Conservation (phyloP, 2,888 invertebrate genomes). For the Fragum sueziense region DNA sequence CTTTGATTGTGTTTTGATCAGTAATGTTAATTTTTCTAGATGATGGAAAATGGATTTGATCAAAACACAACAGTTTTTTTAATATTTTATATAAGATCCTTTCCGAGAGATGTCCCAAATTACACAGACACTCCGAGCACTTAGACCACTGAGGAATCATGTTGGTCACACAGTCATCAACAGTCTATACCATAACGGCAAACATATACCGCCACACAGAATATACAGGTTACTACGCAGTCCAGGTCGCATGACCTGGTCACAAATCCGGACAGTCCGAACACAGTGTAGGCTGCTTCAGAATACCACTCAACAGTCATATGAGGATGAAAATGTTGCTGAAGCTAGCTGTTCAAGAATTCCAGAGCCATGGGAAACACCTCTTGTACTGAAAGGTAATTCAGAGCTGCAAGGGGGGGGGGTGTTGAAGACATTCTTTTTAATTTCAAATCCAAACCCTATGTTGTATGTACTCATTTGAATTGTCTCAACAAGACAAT, state of each 20-base stretch:
- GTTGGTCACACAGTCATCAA: not conserved
- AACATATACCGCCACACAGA: conserved; percentile 8
- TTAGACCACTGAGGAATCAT: conserved; percentile 5
- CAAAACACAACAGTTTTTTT: too few species aligned
- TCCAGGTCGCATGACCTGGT: conserved; percentile 16
- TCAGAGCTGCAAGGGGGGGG: too few species aligned
- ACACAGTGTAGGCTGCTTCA: conserved; percentile 13
- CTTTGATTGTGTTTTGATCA: too few species aligned
- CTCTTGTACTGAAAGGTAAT: conserved; percentile 7
- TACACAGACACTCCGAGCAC: not conserved
- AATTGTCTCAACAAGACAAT: too few species aligned
- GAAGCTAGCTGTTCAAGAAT: not conserved
- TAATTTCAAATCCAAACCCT: too few species aligned
- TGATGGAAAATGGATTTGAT: too few species aligned
- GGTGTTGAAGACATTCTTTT: too few species aligned
- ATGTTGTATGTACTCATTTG: too few species aligned
- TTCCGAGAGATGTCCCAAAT: conserved; percentile 6
- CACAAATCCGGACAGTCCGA: not conserved
- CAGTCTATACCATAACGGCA: conserved; percentile 11
- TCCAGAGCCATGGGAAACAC: conserved; percentile 2
- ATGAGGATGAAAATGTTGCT: not conserved
- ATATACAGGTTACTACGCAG: conserved; percentile 1
- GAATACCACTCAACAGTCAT: not conserved
- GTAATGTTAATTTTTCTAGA: too few species aligned
- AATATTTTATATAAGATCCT: too few species aligned